phyloP scores from a whole-genome alignment of 2,797 vertebrate species.

The Chaenodraco wilsoni region DNA sequence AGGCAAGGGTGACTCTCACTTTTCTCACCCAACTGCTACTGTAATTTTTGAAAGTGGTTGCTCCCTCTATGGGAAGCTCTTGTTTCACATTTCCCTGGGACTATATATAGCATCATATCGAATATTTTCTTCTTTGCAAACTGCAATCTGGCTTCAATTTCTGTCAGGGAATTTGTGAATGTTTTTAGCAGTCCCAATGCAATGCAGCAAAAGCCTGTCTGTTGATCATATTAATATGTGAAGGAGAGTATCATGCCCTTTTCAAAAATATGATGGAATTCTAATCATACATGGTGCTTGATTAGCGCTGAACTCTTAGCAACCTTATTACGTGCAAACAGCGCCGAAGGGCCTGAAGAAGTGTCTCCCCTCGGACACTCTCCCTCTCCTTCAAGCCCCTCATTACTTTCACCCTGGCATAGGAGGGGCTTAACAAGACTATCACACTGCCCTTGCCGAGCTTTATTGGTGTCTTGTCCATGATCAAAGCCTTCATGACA shows the following conservation, averaged over 20 bases:
- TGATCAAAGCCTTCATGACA: conserved; percentile 55
- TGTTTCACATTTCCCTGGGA: neutral
- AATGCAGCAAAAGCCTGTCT: neutral
- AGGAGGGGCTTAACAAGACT: conserved; percentile 21
- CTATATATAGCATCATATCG: neutral
- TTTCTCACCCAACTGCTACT: conserved; percentile 26
- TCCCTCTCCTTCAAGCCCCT: conserved; percentile 27
- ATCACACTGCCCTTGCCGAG: conserved; percentile 19
- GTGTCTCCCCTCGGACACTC: conserved; percentile 29
- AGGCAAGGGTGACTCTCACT: conserved; percentile 26
- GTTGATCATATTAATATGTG: conserved; percentile 31
- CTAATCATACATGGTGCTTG: conserved; percentile 37
- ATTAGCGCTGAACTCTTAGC: conserved; percentile 60
- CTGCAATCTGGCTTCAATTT: conserved; percentile 10
- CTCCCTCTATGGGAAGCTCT: conserved; percentile 9
- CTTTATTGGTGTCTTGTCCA: conserved; percentile 38
- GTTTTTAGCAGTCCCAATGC: conserved; percentile 5
- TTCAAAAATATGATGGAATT: conserved; percentile 24
- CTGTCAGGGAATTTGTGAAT: conserved; percentile 6
- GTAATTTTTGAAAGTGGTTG: conserved; percentile 16
- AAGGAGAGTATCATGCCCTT: conserved; percentile 26
- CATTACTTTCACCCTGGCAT: conserved; percentile 54
- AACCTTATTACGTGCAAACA: conserved; percentile 58
- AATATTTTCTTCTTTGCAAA: conserved; percentile 8
- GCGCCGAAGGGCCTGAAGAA: conserved; percentile 43